phyloP scores from a whole-genome alignment of 2,888 invertebrate genomes.

The Xestia c-nigrum region DNA sequence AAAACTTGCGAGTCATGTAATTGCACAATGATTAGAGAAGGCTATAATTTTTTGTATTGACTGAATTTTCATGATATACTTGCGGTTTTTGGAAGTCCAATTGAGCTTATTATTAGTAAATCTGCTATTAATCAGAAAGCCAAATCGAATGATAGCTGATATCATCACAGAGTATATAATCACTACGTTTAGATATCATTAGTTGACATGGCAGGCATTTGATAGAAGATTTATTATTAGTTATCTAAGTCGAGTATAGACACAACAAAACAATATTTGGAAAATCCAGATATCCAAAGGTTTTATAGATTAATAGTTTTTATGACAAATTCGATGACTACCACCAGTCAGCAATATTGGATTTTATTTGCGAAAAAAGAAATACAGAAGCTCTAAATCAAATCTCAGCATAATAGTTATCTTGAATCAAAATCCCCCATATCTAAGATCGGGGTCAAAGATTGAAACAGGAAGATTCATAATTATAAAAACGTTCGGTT shows the following conservation, averaged over 20 bases:
- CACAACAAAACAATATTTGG: not conserved
- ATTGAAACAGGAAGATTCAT: constrained; percentile 46
- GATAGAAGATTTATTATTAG: not conserved
- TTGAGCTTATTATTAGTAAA: not conserved
- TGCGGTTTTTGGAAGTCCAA: not conserved
- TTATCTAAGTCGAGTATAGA: not conserved
- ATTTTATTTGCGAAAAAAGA: not conserved
- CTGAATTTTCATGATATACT: not conserved
- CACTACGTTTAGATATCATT: too few species aligned
- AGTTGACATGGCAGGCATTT: not conserved
- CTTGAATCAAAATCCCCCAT: constrained; percentile 20
- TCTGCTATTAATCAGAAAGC: not conserved
- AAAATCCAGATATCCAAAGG: not conserved
- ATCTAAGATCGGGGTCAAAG: constrained; percentile 18
- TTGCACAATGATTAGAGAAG: not conserved
- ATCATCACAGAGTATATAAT: too few species aligned
- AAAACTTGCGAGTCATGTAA: constrained; percentile 23
- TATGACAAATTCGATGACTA: not conserved
- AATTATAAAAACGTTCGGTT: constrained; percentile 39
- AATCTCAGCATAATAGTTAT: not conserved
- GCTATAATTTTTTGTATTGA: constrained; percentile 13
- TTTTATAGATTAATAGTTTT: not conserved
- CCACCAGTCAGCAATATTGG: not conserved
- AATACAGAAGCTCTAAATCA: constrained; percentile 11
- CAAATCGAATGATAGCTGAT: not conserved